Evolutionary conservation across 2,797 vertebrate genomes (phyloP), one percentile per base, ranked within the genome.

Genomic region (Pipistrellus kuhlii): DNA sequence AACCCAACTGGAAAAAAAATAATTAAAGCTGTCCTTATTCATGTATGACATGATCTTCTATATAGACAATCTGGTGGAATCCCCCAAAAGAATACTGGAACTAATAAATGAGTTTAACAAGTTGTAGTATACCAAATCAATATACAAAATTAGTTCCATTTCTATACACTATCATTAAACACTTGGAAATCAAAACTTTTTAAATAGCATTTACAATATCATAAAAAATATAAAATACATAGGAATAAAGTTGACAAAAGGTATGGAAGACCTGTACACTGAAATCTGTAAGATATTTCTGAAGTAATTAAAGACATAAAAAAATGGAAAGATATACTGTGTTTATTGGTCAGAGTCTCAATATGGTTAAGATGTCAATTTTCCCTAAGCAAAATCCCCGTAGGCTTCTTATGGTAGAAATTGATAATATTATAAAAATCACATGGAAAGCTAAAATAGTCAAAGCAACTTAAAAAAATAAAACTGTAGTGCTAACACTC

Each of bases 251-350:
- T 32, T 82, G 35, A 51, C 10, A 48, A 90, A 55, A 82, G 23
- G 69, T 46, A 0, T 71, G 64, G 51, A 94, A 66, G 23, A 53
- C 27, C 20, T 81, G 0, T 18, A 66, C 25, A 11, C 20, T 27
- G 8, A 87, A 53, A 90, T 80, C 87, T 68, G 23, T 13, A 94
- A 88, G 30, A 88, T 7, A 84, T 13, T 71, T 6, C 48, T 73
- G 38, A 80, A 88, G 78, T 91, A 94, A 89, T 78, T 62, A 53
- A 83, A 95, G 71, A 82, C 11, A 12, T 72, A 83, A 77, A 75
- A 75, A 81, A 78, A 59, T 23, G 21, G 55, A 83, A 77, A 59
- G 18, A n/a, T 53, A 57, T 1, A 17, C 55, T 32, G 7, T 38
- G 14, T 32, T 78, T 38, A 53, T 75, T 21, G 18, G 12, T 80